Conservation (phyloP, 2,113 vertebrate genomes). For the Perca flavescens region DNA sequence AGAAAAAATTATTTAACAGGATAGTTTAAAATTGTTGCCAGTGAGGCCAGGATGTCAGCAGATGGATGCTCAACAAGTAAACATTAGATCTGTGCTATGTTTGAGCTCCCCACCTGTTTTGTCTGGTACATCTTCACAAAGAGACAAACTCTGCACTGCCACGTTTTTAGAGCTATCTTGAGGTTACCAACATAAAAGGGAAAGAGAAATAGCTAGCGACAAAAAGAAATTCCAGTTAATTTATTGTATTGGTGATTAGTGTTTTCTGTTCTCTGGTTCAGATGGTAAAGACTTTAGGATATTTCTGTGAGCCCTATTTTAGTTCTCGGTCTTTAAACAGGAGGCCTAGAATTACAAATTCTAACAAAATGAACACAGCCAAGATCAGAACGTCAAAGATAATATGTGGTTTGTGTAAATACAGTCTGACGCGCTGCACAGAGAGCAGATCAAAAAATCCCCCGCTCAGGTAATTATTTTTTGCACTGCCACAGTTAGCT, state of each 20-base stretch:
- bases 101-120: constrained; percentile 17
- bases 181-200: not conserved
- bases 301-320: not conserved
- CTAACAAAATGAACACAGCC: not conserved
- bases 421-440: constrained; percentile 1
- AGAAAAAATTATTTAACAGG: not conserved
- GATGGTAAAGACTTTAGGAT: not conserved
- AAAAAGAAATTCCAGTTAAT: not conserved
- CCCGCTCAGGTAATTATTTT: constrained; percentile 34
- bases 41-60: constrained; percentile 13
- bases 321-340: constrained; percentile 1
- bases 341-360: not conserved
- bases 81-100: constrained; percentile 3
- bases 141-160: not conserved
- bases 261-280: constrained; percentile 15
- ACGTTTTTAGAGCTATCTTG: not conserved
- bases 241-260: constrained; percentile 3
- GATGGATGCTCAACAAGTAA: constrained; percentile 9
- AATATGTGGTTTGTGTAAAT: not conserved
- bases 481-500: constrained; percentile 30
- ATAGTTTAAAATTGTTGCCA: constrained; percentile 8
- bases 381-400: constrained; percentile 5
- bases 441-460: constrained; percentile 37
- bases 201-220: not conserved
- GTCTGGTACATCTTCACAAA: not conserved